Evolutionary conservation across 2,113 vertebrate genomes (phyloP), one percentile per base, ranked within the genome.

Genomic region (Thamnaconus septentrionalis): DNA sequence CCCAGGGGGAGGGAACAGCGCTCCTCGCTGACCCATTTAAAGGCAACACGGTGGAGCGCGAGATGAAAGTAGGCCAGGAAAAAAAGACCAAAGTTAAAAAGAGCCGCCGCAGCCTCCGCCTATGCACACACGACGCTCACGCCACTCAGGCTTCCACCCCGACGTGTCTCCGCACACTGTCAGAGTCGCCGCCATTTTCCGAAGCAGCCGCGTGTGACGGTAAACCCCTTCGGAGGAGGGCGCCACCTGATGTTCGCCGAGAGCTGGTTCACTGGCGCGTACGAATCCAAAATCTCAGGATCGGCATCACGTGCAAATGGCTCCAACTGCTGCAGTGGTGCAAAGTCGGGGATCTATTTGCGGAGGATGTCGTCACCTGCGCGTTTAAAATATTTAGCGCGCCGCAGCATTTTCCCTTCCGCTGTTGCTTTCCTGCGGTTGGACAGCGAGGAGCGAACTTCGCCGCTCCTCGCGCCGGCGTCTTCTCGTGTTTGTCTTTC

Each of bases 1-100:
- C 84, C 64, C 55, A 12, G 53, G 68, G 81, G 81, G 69, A 75
- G 61, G 51, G 66, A 79, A 57, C 73, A 59, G 65, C 71, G 70
- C 63, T 82, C 62, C 63, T 85, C 68, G 7, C 67, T 88, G 88
- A 88, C 87, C 88, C 67, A 90, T 66, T 87, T 89, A 84, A 79
- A 88, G 51, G 53, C 66, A 79, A 73, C 59, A 70, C 71, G 76
- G 76, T 52, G 52, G 59, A 76, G 44, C 48, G 66, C 58, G 65
- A 3, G 44, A 49, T 41, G 76, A 80, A 78, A 82, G 75, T 85
- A 85, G 75, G 78, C 41, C 81, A 73, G 51, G 55, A 64, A 55
- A 83, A 73, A 53, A 73, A 53, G 53, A 66, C 39, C 7, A 57
- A 82, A 81, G 55, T 71, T 79, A 55, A 56, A 67, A 74, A 61